Evolutionary conservation across 2,113 vertebrate genomes (phyloP), one percentile per base, ranked within the genome.

Genomic region (Toxotes jaculatrix): DNA sequence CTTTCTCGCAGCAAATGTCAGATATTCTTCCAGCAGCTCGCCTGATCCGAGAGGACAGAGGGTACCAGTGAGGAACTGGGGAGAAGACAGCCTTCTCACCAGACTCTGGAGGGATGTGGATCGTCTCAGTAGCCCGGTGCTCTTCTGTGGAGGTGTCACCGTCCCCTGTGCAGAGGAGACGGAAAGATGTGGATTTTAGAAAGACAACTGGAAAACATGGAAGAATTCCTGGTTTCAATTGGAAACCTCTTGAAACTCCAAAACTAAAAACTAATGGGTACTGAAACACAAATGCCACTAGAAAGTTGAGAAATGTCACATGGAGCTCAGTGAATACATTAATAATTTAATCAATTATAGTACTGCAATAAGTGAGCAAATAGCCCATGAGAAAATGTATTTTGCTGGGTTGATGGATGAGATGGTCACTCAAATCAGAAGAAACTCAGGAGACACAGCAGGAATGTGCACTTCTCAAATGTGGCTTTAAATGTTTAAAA

Each of bases 1-100:
- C 94, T 12, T 88, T 92, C 81, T 93, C 90, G 42, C 95, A 96
- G 87, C 95, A 96, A 70, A 94, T 83, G 2, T 94, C 94, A 2
- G 95, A 94, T 7, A 94, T 93, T 19, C 90, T 93, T 42, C 36
- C 89, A 80, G 31, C 88, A 63, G 45, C 63, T 82, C 87, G 79
- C 71, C 77, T 82, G 36, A 88, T 32, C 31, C 94, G 88, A 12
- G 81, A 62, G 19, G 91, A 85, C 61, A 70, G 4, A 11, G 71
- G 74, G 62, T 64, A 63, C 87, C 82, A 89, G 62, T 71, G 79
- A 87, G 86, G 57, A 59, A 62, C 70, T 77, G 72, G 6, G n/a
- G 76, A 51, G 72, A 21, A 5, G 31, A 42, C 8, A 1, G 23
- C 49, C 21, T 53, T 42, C 38, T 8, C 17, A 0, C 70, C 76